phyloP scores from a whole-genome alignment of 2,113 vertebrate species.

The Sander lucioperca region DNA sequence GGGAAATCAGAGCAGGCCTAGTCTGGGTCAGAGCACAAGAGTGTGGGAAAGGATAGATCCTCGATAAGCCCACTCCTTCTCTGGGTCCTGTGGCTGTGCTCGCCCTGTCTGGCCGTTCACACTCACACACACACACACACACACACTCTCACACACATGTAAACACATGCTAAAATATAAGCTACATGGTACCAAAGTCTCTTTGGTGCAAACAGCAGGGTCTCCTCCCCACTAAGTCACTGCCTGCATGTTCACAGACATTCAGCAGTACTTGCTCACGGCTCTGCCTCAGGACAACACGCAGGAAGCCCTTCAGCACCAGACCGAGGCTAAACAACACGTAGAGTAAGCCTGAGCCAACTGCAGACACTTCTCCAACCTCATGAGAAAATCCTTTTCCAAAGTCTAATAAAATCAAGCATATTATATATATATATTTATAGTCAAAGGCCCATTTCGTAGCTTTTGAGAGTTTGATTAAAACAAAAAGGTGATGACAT shows the following conservation, averaged over 20 bases:
- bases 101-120: not conserved
- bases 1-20: slow-evolving; percentile 79
- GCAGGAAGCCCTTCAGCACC: slow-evolving; percentile 12
- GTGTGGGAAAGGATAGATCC: slow-evolving; percentile 80
- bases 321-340: slow-evolving; percentile 13
- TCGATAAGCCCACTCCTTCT: slow-evolving; percentile 64
- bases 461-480: not conserved
- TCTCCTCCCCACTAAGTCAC: slow-evolving; percentile 6
- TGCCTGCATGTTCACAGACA: not conserved
- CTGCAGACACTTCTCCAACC: not conserved
- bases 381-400: slow-evolving; percentile 8
- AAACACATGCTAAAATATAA: slow-evolving; percentile 25
- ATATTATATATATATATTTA: too few species aligned
- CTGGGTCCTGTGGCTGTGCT: slow-evolving; percentile 51
- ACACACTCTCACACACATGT: not conserved
- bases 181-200: not conserved
- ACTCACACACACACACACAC: slow-evolving; percentile 20
- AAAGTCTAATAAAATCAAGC: not conserved
- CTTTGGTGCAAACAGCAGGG: not conserved
- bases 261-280: not conserved
- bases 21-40: slow-evolving; percentile 64
- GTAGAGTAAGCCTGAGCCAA: not conserved
- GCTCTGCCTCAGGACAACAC: slow-evolving; percentile 16
- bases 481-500: not conserved
- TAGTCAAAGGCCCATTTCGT: not conserved